Evolutionary conservation across 2,888 invertebrate species (phyloP), one percentile per base, ranked within the genome.

Genomic region (Phyllotreta cruciferae): DNA sequence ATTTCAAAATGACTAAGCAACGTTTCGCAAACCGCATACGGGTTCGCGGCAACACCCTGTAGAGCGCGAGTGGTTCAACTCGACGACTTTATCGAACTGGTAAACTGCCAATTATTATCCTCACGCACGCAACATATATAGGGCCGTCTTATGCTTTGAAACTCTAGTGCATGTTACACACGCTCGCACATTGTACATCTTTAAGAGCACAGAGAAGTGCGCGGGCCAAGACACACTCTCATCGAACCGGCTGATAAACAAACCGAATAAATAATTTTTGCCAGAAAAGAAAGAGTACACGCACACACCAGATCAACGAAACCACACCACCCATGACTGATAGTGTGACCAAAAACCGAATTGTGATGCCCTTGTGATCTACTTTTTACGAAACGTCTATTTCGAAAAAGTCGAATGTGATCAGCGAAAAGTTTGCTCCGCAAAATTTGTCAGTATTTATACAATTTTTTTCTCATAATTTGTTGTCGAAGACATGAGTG

Each of bases 81-180:
- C 64, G 63, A 68, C 63, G 60, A 66, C 66, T 72, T 73, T 67
- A 72, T 73, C 71, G 69, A 70, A 69, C 69, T 71, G 73, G 73
- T 74, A 70, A 67, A 66, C 62, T 70, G 68, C 67, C 62, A 68
- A 71, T 70, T 69, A 63, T 57, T 62, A 72, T 72, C 72, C 71
- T 69, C 73, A 75, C 74, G 74, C 74, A 74, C 71, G 68, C 69
- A 70, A 68, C 71, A 73, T 74, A 75, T 75, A 76, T 76, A 76
- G 71, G 73, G 70, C 72, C 72, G 71, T 73, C 73, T 73, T 72
- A 71, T 68, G 68, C 66, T 72, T 70, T 70, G 60, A 74, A 71
- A 70, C 71, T 71, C 70, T 75, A 76, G 76, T 76, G 75, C 75
- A 64, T 68, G 66, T 66, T 69, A 72, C 69, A 73, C 70, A 73